phyloP scores from a whole-genome alignment of 1,140 invertebrate species.

The Neodiprion pinetum region DNA sequence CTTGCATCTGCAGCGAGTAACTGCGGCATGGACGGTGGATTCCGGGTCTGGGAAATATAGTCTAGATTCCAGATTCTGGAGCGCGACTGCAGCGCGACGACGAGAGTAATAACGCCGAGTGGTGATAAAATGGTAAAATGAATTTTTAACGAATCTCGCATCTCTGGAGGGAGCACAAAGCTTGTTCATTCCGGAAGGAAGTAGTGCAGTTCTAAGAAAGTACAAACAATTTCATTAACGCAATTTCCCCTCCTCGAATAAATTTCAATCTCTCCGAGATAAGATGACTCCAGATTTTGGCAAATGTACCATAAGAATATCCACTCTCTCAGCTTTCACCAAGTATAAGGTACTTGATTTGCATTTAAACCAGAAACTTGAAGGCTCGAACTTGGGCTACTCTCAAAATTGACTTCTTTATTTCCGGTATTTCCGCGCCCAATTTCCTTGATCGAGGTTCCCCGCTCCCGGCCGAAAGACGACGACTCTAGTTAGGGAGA shows the following conservation, averaged over 20 bases:
- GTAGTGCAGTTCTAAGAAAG: neutral
- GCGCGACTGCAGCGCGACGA: neutral
- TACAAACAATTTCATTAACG: slow-evolving; percentile 5
- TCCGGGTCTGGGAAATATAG: no score
- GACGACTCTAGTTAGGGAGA: neutral
- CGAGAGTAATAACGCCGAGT: neutral
- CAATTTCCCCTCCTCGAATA: neutral
- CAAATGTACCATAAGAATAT: neutral
- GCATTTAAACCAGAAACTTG: slow-evolving; percentile 1
- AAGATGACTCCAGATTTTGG: neutral
- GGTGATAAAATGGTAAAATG: neutral
- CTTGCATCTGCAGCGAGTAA: no score
- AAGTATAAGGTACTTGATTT: neutral
- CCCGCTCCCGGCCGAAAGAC: neutral
- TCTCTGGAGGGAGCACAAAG: neutral
- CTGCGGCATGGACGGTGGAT: no score
- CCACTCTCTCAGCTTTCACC: neutral
- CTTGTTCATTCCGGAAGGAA: neutral
- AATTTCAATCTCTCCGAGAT: neutral
- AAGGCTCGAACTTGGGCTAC: neutral
- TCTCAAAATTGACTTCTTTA: slow-evolving; percentile 5
- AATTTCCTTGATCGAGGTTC: neutral
- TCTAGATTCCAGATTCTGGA: no score
- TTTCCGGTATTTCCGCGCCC: neutral
- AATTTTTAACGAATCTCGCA: neutral